Evolutionary conservation across 2,888 invertebrate genomes (phyloP), one percentile per base, ranked within the genome.

Genomic region (Drosophila macrospina): DNA sequence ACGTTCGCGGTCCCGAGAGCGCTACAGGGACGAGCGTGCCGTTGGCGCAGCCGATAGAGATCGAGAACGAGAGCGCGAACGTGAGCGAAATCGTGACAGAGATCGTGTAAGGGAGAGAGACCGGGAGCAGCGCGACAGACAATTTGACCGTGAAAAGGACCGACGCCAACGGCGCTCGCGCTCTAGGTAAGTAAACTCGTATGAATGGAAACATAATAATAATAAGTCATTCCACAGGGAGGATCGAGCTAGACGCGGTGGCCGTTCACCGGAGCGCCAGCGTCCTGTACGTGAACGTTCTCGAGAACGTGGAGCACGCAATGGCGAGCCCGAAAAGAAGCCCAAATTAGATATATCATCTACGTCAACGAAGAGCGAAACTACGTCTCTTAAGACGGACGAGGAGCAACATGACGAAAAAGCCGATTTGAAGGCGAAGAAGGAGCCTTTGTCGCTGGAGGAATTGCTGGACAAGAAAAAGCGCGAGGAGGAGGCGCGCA

Each of bases 381-480:
- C 52, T 36, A 50, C 51, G 5, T 8, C 54, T 5, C 3, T 44
- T 2, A 88, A 81, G 10, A 91, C 92, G 13, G 90, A 89, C 5
- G 93, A 93, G 10, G 93, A 93, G 16, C 92, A 93, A 7, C 87
- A 91, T 5, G 90, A 90, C 2, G 69, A 74, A 1, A 75, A 93
- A 92, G 5, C n/a, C 1, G 75, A 76, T 2, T 20, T 8, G 1
- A 75, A 71, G 32, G 30, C 93, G 90, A 92, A 93, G 91, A 73
- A 82, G 51, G 98, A 99, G 90, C 99, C 99, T 0, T 93, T 99
- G 13, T 99, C 99, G 5, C 93, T 99, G 60, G 99, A 99, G 91
- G 99, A 99, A 91, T 92, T 99, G 39, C 93, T 99, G 48, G 96
- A 97, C 0, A 98, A 98, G 92, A 98, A 98, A 91, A 98, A 99